phyloP scores from a whole-genome alignment of 2,888 invertebrate genomes.

The Hirtodrosophila confusa region DNA sequence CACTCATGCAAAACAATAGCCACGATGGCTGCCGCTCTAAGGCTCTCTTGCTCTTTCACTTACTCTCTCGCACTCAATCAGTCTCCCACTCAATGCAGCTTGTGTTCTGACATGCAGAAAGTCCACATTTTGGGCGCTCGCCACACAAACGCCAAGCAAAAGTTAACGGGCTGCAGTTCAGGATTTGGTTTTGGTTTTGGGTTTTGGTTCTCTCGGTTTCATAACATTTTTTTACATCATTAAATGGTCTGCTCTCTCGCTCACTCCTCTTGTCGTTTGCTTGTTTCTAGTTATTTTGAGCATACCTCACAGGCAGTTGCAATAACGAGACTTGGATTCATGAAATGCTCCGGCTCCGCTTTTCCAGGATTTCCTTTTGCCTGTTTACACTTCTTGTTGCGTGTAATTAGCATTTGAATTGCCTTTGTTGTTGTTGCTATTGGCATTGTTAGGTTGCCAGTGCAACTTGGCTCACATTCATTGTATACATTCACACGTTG shows the following conservation, averaged over 20 bases:
- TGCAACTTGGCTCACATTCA: conserved; percentile 15
- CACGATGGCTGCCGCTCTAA: conserved; percentile 5
- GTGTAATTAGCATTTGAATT: conserved; percentile 66
- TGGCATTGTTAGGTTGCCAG: conserved; percentile 10
- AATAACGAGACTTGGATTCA: conserved; percentile 44
- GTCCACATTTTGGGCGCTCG: conserved; percentile 18
- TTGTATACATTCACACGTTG: conserved; percentile 24
- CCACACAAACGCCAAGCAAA: conserved; percentile 33
- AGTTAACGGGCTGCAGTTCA: conserved; percentile 39
- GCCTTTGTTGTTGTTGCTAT: conserved; percentile 15
- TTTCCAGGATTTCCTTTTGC: conserved; percentile 66
- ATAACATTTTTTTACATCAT: conserved; percentile 38
- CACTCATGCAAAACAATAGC: conserved; percentile 29
- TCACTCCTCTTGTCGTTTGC: background rate
- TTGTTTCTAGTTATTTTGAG: conserved; percentile 19
- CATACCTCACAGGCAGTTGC: conserved; percentile 28
- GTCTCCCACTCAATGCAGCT: conserved; percentile 40
- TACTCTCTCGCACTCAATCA: conserved; percentile 7
- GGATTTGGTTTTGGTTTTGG: conserved; percentile 25
- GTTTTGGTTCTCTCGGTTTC: conserved; percentile 2
- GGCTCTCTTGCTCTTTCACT: background rate
- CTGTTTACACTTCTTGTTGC: conserved; percentile 51
- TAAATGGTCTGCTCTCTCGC: conserved; percentile 27
- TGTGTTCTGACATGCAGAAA: conserved; percentile 47
- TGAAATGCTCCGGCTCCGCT: conserved; percentile 47